Evolutionary conservation across 2,888 invertebrate genomes (phyloP), one percentile per base, ranked within the genome.

Genomic region (Lydus trimaculatus): DNA sequence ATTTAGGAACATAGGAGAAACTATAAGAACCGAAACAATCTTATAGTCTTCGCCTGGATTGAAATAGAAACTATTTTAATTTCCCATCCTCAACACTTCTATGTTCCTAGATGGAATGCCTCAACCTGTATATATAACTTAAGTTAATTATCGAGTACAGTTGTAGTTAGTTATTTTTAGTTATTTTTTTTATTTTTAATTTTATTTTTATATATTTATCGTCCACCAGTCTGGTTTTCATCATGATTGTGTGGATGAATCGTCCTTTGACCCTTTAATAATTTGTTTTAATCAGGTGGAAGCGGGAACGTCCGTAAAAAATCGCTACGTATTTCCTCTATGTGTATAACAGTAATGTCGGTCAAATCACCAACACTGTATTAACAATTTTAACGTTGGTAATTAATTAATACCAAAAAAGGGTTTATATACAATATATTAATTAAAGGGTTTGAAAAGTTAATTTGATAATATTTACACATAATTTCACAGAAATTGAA

Each of bases 241-340:
- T 56, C 15, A 56, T 28, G 5, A 56, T 5, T 25, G 7, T 15
- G 3, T 25, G 28, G 25, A 56, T 56, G 28, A 56, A 28, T 56
- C 15, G 59, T 23, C 20, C 23, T 60, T 4, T 64, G 43, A 64
- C 64, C 64, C 58, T 67, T 67, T 48, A 71, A 59, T 67, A 65
- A 65, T 67, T 69, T 48, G 69, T 67, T 65, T 63, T 65, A 67
- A 52, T 64, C 64, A 61, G 59, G 63, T 65, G 70, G 70, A 70
- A 70, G 67, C 68, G 73, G 69, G 72, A 70, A 73, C 66, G 72
- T 67, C 62, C 20, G 9, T 52, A 60, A 39, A 60, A 39, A 69
- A 68, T 67, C 68, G 72, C 61, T 68, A 69, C 69, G 71, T 66
- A 62, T 67, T 72, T 72, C 71, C 71, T 56, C 25, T 66, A 67